Conservation (phyloP, 35 echinoderm and acorn worm species). For the Holothuria glaberrima region DNA sequence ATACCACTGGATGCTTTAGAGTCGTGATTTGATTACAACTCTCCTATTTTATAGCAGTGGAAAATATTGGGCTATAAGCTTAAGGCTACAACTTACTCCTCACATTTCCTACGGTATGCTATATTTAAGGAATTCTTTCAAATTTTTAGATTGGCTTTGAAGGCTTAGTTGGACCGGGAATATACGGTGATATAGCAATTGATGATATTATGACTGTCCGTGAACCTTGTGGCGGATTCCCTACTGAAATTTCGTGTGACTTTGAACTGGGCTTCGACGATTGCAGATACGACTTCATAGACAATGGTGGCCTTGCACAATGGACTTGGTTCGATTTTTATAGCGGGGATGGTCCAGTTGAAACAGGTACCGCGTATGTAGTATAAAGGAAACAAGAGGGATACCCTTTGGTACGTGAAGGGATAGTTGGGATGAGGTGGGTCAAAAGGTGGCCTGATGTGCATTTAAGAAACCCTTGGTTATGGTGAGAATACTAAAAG, state of each 20-base stretch:
- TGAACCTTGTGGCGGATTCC: constrained; percentile 68
- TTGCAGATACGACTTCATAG: not conserved
- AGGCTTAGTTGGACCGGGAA: constrained; percentile 62
- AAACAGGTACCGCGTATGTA: not conserved
- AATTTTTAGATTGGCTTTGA: constrained; percentile 74
- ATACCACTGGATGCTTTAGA: too few relatives aligned
- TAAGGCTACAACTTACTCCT: too few relatives aligned
- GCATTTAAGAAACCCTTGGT: too few relatives aligned
- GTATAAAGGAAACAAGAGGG: not conserved
- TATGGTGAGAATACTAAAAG: too few relatives aligned
- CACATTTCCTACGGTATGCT: too few relatives aligned
- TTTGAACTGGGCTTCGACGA: constrained; percentile 59
- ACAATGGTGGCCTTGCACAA: not conserved
- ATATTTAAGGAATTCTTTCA: too few relatives aligned
- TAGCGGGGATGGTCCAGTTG: constrained; percentile 1
- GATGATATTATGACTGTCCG: constrained; percentile 80
- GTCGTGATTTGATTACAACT: too few relatives aligned
- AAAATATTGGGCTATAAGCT: too few relatives aligned
- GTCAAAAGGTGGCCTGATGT: too few relatives aligned
- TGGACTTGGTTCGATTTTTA: constrained; percentile 48
- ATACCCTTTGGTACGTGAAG: not conserved
- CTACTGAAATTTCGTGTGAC: constrained; percentile 29
- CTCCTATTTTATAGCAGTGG: too few relatives aligned
- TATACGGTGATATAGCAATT: constrained; percentile 80
- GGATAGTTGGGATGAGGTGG: not conserved